Base-by-base conservation (phyloP, 1,140 invertebrate genomes). In the Argopecten irradians region DNA sequence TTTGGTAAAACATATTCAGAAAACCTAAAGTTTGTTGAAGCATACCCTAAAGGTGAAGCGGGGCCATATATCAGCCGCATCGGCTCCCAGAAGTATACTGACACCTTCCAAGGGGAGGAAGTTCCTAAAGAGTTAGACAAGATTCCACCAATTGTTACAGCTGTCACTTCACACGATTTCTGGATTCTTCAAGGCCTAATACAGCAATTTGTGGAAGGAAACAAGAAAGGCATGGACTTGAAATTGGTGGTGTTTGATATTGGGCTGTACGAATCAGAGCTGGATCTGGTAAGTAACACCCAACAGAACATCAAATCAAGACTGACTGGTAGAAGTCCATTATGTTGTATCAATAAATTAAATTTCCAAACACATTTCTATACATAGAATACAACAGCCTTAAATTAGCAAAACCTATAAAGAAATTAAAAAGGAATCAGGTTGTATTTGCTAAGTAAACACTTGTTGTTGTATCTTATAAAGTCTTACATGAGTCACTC, bases 111-210 rank as follows among this genome's bases (percentile, higher is more conserved):
- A 84, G 88, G 90, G 2, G 88, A 91, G n/a, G 90, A 92, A 35
- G 89, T 90, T 22, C 91, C 90, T 3, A 82, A 46, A 35, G 91
- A 93, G 34, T 41, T 92, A 28, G 34, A 82, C 0, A 46, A 83
- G 22, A 89, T 94, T n/a, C 93, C 93, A 5, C 90, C 91, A 11
- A 34, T 94, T 13, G 93, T 94, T 14, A 94, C 93, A 19, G 93
- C 92, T 13, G 90, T 92, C 13, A 85, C 91, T 2, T 91, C 94
- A 11, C 33, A 87, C 9, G 90, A 93, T 71, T 94, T 93, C 85
- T 93, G 88, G 36, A 86, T 89, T 22, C 85, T 93, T 0, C 91
- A 91, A 33, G 87, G 88, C 36, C 82, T 92, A 0, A 91, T 92
- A 13, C 35, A 88, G 39, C 90, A 93, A n/a, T 84, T 92, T 3